These are phyloP conservation scores for Echinometra lucunter DNA, from an alignment of 53 echinoderm and acorn worm genomes.

Conservation along the genomic window DNA sequence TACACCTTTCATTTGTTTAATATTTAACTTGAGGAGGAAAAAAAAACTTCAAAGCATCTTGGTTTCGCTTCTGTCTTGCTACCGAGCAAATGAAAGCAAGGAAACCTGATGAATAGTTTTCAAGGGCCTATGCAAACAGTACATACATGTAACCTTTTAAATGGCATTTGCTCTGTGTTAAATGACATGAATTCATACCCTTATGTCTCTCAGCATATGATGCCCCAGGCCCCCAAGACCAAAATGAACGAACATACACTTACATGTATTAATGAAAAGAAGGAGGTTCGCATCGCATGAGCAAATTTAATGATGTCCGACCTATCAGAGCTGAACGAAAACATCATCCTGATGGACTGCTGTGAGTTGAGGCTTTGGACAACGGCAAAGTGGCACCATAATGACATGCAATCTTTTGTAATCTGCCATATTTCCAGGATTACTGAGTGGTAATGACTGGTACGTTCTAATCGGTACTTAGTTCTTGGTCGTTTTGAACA, in stretches of 20 bases:
- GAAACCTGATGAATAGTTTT: too few species aligned
- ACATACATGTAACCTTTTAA: too few species aligned
- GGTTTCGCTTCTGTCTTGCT: too few species aligned
- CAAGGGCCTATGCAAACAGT: too few species aligned
- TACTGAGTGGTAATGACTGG: neutral
- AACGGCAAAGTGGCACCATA: neutral
- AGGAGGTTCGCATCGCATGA: neutral
- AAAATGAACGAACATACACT: neutral
- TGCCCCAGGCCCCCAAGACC: neutral
- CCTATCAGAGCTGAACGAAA: neutral
- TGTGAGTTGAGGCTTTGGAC: conserved; percentile 11
- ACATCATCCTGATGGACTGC: neutral
- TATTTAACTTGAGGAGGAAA: too few species aligned
- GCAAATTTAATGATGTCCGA: neutral
- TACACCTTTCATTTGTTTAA: too few species aligned
- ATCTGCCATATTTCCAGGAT: neutral
- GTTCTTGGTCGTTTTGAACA: neutral
- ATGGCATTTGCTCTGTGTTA: too few species aligned
- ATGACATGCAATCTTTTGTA: neutral
- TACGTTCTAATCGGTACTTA: neutral
- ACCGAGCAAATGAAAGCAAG: too few species aligned
- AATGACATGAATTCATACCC: too few species aligned
- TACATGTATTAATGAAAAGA: too few species aligned
- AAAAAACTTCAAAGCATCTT: too few species aligned
- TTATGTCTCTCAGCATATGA: too few species aligned